A percentile compares a stretch with the other conserved stretches of the same genome.
Conservation (phyloP, 2,888 invertebrate genomes). For the Lysandra coridon region DNA sequence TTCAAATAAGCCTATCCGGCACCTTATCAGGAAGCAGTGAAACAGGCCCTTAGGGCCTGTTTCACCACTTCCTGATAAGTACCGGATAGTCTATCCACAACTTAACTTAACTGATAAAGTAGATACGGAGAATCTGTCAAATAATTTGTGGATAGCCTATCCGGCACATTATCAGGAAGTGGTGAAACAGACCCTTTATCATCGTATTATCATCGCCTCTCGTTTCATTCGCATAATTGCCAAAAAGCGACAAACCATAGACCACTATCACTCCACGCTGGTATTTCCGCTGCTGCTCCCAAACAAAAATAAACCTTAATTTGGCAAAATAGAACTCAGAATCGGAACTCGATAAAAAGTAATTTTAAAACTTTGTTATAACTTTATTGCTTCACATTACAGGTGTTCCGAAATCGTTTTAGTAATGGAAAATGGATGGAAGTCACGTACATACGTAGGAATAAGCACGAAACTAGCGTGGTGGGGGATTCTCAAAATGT, state of each 20-base stretch:
- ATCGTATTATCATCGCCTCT: constrained; percentile 34
- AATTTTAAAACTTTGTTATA: not conserved
- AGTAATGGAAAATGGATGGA: not conserved
- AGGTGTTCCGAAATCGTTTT: not conserved
- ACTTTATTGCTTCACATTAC: not conserved
- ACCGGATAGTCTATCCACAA: too few species aligned
- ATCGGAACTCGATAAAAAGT: not conserved
- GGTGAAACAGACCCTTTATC: too few species aligned
- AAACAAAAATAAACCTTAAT: not conserved
- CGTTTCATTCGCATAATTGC: constrained; percentile 37
- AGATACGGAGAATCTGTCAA: too few species aligned
- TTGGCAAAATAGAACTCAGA: not conserved
- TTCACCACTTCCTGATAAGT: too few species aligned
- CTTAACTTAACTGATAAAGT: too few species aligned
- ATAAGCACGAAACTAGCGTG: not conserved
- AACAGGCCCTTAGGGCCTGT: too few species aligned
- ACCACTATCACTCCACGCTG: constrained; percentile 38
- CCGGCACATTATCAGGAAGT: too few species aligned
- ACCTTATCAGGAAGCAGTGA: too few species aligned
- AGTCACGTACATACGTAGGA: constrained; percentile 15
- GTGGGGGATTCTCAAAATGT: not conserved
- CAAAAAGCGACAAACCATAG: constrained; percentile 41
- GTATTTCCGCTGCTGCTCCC: not conserved
- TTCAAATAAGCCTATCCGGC: too few species aligned
- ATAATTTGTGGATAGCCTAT: too few species aligned